Evolutionary conservation across 2,888 invertebrate genomes (phyloP).

Genomic region (Phlogophora meticulosa): DNA sequence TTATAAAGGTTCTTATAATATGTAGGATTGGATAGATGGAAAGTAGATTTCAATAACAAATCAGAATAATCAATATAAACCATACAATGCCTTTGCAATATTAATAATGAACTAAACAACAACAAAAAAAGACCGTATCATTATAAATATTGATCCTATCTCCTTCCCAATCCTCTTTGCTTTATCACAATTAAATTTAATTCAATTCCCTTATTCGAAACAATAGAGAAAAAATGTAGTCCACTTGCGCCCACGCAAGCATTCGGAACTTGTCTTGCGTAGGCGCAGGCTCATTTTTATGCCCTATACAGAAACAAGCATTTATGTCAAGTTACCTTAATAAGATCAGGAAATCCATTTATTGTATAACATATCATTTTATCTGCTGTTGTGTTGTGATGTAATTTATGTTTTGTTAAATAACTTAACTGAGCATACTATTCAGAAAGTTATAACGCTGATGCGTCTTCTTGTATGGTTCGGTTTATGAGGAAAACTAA

Average conservation of each 20-base stretch:
- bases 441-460: slow-evolving; percentile 4
- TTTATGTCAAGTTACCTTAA: slow-evolving; percentile 61
- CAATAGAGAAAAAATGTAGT: slow-evolving; percentile 53
- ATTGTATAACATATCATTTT: slow-evolving; percentile 48
- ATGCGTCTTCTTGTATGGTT: neutral
- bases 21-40: too few species aligned
- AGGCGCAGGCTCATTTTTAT: slow-evolving; percentile 54
- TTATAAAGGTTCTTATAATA: too few species aligned
- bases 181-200: slow-evolving; percentile 27
- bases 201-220: slow-evolving; percentile 46
- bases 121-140: slow-evolving; percentile 21
- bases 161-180: slow-evolving; percentile 19
- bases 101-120: slow-evolving; percentile 4
- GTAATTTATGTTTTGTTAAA: slow-evolving; percentile 30
- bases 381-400: slow-evolving; percentile 28
- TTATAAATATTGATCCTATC: slow-evolving; percentile 40
- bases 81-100: slow-evolving; percentile 6
- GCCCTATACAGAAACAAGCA: slow-evolving; percentile 39
- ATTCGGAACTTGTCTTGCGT: slow-evolving; percentile 39
- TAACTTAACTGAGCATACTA: neutral
- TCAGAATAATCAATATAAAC: slow-evolving; percentile 11
- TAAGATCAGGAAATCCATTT: slow-evolving; percentile 61
- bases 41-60: neutral
- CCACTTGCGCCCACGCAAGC: slow-evolving; percentile 47
- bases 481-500: slow-evolving; percentile 29